These are phyloP conservation scores for Tetragnatha montana DNA, from an alignment of 2,888 invertebrate genomes.

Conservation along the genomic window DNA sequence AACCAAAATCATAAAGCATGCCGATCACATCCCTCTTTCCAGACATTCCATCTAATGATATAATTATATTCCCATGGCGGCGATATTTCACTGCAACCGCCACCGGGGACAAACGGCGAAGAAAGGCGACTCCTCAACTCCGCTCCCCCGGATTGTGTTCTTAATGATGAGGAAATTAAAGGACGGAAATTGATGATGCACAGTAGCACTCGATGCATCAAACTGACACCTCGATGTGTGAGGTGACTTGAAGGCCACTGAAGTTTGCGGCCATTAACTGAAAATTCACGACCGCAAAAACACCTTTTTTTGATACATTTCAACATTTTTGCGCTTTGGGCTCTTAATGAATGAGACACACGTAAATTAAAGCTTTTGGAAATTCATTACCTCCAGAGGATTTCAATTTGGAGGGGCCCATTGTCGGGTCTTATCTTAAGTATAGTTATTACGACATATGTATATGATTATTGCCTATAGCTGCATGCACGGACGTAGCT, in stretches of 20 bases:
- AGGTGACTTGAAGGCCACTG: slow-evolving; percentile 48
- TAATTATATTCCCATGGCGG: slow-evolving; percentile 16
- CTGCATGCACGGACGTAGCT: too few relatives aligned
- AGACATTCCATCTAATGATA: slow-evolving; percentile 7
- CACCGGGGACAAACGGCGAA: slow-evolving; percentile 26
- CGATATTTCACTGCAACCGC: slow-evolving; percentile 24
- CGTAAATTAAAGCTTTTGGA: too few relatives aligned
- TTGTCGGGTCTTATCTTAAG: not conserved
- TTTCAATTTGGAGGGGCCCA: not conserved
- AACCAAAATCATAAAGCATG: not conserved
- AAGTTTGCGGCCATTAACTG: slow-evolving; percentile 32
- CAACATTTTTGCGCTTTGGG: not conserved
- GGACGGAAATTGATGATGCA: slow-evolving; percentile 27
- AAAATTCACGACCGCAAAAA: slow-evolving; percentile 37
- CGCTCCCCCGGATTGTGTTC: not conserved
- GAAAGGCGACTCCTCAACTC: not conserved
- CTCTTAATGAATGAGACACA: not conserved
- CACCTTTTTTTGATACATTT: not conserved
- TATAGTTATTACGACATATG: too few relatives aligned
- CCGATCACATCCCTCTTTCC: not conserved
- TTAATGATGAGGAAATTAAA: slow-evolving; percentile 47
- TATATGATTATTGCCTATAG: too few relatives aligned
- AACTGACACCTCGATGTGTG: slow-evolving; percentile 57
- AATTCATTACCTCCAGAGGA: not conserved
- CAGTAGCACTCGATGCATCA: slow-evolving; percentile 45